Base-by-base conservation (phyloP, 2,888 invertebrate species). In the Nomada hirtipes region DNA sequence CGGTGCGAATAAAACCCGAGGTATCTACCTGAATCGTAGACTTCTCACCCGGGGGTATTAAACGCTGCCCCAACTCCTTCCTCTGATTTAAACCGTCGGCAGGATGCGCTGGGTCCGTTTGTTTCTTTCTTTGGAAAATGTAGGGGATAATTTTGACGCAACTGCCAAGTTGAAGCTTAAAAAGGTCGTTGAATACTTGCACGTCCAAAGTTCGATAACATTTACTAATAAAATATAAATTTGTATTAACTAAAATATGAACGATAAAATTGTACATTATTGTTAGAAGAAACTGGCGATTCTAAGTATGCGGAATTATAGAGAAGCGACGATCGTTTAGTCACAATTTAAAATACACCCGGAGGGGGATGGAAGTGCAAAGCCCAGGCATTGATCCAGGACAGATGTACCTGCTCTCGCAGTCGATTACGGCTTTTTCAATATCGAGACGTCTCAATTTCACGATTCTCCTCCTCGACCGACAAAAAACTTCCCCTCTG, bases 381-480 rank as follows among this genome's bases (percentile, higher is more conserved):
- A 20, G 36, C 3, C 26, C n/a, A 47, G 20, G 50, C 59, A 47
- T 59, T 52, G 63, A 57, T 26, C 53, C 59, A n/a, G 74, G 88
- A 89, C 91, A 92, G 91, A 90, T 89, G 90, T 93, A 93, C 93
- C 93, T 93, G 93, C 91, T 89, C 76, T 47, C 44, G 15, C 83
- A 82, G 91, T 90, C 91, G 92, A 93, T 93, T 92, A 92, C 90
- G 90, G 88, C 88, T 91, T 91, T 91, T 90, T 91, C 90, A 90
- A 88, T 90, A 90, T 90, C 89, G 90, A 90, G 91, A 93, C 91
- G 92, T 93, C 93, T 93, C 93, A 93, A 93, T 93, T 93, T 93
- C 93, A 92, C 91, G 89, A 91, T 84, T 90, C 71, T 82, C 69
- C 63, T 42, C 67, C 57, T n/a, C 42, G 36, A 52, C 10, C 61